Evolutionary conservation across 2,797 vertebrate genomes (phyloP), one percentile per base, ranked within the genome.

Genomic region (Halcyon smyrnensis): DNA sequence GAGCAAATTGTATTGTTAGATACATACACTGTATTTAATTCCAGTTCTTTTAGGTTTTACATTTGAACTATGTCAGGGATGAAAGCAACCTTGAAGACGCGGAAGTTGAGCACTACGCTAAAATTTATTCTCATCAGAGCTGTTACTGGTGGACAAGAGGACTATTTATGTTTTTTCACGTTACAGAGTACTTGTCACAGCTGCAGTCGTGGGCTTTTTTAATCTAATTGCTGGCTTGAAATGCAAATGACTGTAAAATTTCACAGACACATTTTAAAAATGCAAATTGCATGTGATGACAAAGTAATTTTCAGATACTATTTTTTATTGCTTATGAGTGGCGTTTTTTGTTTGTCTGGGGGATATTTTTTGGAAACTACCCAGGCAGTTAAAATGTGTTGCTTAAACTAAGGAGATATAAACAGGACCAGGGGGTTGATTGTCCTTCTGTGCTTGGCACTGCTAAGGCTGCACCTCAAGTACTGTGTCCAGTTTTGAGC

Each of bases 181-280:
- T 41, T 83, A 59, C 46, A 46, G 46, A 70, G 43, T 83, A 70
- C 46, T 95, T 89, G 75, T 89, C 91, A 79, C 93, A 97, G 80
- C 87, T 94, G 80, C 74, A 89, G 82, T 88, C 82, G 63, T 62
- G 71, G 57, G 62, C 37, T 91, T 89, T 74, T 93, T 14, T 70
- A 91, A 95, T 96, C 46, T 95, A 95, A 95, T 89, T 93, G 81
- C 87, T 92, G 77, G 80, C 84, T 96, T 95, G 45, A 94, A 91
- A 93, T 96, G 87, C 68, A 87, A 94, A 92, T 84, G 68, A 75
- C 63, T 89, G 41, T 62, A 82, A 95, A 88, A 89, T 96, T 93
- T 89, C 85, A 94, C 65, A 95, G 92, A 94, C 64, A 6, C 65
- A 73, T 65, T 95, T 95, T 88, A 79, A 93, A 97, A 96, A 84